phyloP scores from a whole-genome alignment of 2,113 vertebrate species.

The Sinosuthora webbiana region DNA sequence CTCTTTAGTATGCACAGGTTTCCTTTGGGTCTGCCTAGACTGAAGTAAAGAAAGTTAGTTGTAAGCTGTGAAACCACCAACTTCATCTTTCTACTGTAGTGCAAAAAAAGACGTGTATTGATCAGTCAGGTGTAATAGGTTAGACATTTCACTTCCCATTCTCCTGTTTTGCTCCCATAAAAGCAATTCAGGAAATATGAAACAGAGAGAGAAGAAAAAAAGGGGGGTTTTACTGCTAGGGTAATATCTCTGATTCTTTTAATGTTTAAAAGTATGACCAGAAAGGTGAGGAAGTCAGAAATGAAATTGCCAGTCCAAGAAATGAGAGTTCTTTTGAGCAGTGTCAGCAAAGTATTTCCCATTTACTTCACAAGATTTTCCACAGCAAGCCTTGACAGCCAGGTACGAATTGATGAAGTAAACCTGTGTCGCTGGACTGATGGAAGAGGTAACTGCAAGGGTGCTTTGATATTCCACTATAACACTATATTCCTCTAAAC shows the following conservation, averaged over 20 bases:
- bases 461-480: not conserved
- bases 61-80: not conserved
- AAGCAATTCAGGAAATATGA: slow-evolving; percentile 30
- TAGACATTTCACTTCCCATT: not conserved
- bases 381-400: not conserved
- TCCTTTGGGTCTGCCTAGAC: not conserved
- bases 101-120: slow-evolving; percentile 4
- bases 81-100: not conserved
- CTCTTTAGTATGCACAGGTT: not conserved
- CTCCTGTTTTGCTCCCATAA: not conserved
- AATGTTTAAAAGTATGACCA: not conserved
- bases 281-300: slow-evolving; percentile 6
- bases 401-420: not conserved
- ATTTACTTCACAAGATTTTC: not conserved
- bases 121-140: not conserved
- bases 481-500: not conserved
- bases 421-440: fast-evolving
- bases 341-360: slow-evolving; percentile 16
- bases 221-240: not conserved
- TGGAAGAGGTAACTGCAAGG: not conserved
- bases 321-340: not conserved
- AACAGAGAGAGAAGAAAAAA: not conserved
- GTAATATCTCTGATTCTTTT: slow-evolving; percentile 5
- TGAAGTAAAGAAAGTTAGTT: slow-evolving; percentile 15
- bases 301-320: not conserved